phyloP scores from a whole-genome alignment of 2,113 vertebrate genomes.

The Lycocorax pyrrhopterus region DNA sequence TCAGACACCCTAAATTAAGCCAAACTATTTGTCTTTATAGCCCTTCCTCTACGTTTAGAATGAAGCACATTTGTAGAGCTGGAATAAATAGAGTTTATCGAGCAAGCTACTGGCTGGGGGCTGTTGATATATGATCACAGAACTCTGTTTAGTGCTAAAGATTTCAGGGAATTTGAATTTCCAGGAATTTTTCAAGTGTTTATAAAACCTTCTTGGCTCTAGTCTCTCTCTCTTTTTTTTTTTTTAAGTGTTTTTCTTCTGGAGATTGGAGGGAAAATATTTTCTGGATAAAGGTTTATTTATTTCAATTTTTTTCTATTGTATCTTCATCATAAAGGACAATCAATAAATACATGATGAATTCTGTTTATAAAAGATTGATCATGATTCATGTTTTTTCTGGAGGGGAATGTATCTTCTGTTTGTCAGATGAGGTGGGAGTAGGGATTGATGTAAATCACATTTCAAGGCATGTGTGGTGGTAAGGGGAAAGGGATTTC shows the following conservation, averaged over 20 bases:
- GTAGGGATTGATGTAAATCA: conserved; percentile 5
- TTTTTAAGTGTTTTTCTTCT: not conserved
- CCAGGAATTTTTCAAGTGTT: not conserved
- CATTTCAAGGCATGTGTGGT: conserved; percentile 24
- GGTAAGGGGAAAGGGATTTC: conserved; percentile 18
- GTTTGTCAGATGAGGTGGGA: conserved; percentile 25
- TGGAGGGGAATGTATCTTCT: not conserved
- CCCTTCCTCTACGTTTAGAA: not conserved
- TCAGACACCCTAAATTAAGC: not conserved
- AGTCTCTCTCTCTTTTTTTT: not conserved
- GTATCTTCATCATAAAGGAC: not conserved
- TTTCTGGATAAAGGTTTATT: accelerated
- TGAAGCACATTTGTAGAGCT: not conserved
- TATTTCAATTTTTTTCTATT: not conserved
- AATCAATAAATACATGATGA: not conserved
- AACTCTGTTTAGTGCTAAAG: not conserved
- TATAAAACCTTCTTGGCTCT: not conserved
- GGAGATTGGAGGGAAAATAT: not conserved
- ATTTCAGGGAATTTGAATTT: not conserved
- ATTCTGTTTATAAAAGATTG: not conserved
- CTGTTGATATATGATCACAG: not conserved
- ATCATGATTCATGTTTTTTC: conserved; percentile 2
- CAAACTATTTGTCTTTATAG: not conserved
- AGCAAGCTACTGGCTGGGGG: not conserved
- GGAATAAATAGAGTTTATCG: not conserved